A percentile compares a stretch with the other conserved stretches of the same genome.
phyloP scores from a whole-genome alignment of 1,140 invertebrate species.

The Zaprionus nigranus region DNA sequence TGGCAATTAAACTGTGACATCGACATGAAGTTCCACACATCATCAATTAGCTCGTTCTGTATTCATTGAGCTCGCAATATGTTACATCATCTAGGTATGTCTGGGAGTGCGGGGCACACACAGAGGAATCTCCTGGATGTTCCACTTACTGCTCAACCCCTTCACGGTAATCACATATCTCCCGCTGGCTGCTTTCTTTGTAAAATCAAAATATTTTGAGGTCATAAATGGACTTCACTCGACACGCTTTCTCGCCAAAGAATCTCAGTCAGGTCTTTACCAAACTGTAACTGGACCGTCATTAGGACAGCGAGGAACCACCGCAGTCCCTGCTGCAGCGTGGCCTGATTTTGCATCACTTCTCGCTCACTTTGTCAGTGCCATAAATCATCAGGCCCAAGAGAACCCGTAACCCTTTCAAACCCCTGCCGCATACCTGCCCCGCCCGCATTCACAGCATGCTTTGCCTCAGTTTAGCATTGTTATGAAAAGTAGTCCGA shows the following conservation, averaged over 20 bases:
- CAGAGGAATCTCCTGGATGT: neutral
- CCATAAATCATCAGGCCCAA: conserved; percentile 57
- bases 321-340: conserved; percentile 2
- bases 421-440: conserved; percentile 41
- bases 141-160: conserved; percentile 12
- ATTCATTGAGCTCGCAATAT: conserved; percentile 49
- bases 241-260: conserved; percentile 65
- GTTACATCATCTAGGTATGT: conserved; percentile 49
- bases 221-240: conserved; percentile 63
- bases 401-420: conserved; percentile 56
- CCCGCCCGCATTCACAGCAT: conserved; percentile 33
- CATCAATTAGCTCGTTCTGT: conserved; percentile 61
- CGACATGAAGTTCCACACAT: conserved; percentile 59
- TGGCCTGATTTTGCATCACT: conserved; percentile 64
- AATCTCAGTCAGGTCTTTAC: neutral
- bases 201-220: conserved; percentile 77
- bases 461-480: conserved; percentile 10
- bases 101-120: neutral
- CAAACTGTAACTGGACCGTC: conserved; percentile 18
- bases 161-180: conserved; percentile 23
- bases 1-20: conserved; percentile 66
- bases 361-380: conserved; percentile 29
- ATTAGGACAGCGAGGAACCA: conserved; percentile 47
- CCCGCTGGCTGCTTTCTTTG: conserved; percentile 61
- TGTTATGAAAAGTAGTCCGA: conserved; percentile 36